Conservation (phyloP, 2,113 vertebrate genomes). For the Bungarus multicinctus region DNA sequence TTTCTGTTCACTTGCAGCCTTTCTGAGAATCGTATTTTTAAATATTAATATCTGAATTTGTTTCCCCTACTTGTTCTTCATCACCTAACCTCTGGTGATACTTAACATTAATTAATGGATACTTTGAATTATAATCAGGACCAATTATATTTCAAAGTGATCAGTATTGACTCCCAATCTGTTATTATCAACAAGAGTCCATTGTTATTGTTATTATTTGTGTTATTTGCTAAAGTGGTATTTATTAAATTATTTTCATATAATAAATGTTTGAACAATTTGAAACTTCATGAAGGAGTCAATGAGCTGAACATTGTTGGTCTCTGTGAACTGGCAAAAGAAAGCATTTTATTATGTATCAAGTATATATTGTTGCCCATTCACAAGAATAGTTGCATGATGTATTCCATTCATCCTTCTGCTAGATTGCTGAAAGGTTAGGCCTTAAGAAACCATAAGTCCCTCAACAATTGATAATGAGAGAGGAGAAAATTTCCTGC, state of each 20-base stretch:
- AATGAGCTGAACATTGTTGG: background rate
- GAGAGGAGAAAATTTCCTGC: background rate
- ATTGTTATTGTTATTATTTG: background rate
- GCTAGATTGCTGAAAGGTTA: background rate
- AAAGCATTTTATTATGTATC: background rate
- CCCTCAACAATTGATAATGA: background rate
- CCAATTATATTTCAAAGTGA: background rate
- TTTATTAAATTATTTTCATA: background rate
- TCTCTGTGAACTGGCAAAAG: background rate
- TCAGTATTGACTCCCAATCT: background rate
- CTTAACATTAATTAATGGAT: background rate
- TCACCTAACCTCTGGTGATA: background rate
- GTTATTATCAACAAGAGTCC: background rate
- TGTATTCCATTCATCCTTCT: background rate
- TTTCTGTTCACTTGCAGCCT: background rate
- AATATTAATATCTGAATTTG: background rate
- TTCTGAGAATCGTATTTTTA: background rate
- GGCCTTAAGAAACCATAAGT: background rate
- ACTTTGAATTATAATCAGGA: background rate
- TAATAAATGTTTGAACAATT: background rate
- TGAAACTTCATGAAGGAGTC: background rate
- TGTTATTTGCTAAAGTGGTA: background rate
- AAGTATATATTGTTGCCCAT: background rate
- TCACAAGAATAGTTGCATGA: background rate
- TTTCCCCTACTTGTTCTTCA: background rate